Base-by-base conservation (phyloP, 2,888 invertebrate species). In the Gortyna flavago region DNA sequence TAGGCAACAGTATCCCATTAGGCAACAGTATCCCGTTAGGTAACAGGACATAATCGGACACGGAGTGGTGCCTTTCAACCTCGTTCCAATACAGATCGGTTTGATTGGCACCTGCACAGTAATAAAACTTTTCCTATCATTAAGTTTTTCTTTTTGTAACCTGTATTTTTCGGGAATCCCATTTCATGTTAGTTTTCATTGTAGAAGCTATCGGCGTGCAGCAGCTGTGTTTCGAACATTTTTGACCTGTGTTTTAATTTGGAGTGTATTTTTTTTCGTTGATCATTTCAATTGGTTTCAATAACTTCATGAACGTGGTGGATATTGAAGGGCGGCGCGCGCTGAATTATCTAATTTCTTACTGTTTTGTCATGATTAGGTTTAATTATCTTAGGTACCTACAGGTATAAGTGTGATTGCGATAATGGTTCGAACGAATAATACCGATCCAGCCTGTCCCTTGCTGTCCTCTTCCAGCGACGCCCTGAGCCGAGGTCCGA, bases 121-220 rank as follows among this genome's bases (percentile, higher is more conserved):
- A 32, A 21, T 41, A 11, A 41, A 75, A 32, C 25, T 38, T 35
- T 59, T 38, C 8, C 25, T 5, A 76, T 35, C 1, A 54, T n/a
- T 4, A 44, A 41, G 1, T 41, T 13, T 41, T 41, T 41, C 5
- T 41, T 41, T 41, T 41, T 41, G 11, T 41, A 41, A 3, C 8
- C 25, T 75, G 38, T 77, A 48, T 48, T 62, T 61, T 62, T 64
- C 51, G n/a, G 54, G 32, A 74, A 41, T 77, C 21, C 32, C 29
- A 38, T 29, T 61, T 38, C 38, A 51, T 32, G 18, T 41, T 32
- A 18, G 32, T 51, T 77, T 51, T 21, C 16, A 75, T 11, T n/a
- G 6, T 16, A 18, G 32, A 16, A 41, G 41, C 21, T 54, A n/a
- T 57, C 21, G 32, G 1, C 18, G 32, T 18, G 18, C 18, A n/a